Conservation (phyloP, 2,113 vertebrate species). For the Bucco capensis region DNA sequence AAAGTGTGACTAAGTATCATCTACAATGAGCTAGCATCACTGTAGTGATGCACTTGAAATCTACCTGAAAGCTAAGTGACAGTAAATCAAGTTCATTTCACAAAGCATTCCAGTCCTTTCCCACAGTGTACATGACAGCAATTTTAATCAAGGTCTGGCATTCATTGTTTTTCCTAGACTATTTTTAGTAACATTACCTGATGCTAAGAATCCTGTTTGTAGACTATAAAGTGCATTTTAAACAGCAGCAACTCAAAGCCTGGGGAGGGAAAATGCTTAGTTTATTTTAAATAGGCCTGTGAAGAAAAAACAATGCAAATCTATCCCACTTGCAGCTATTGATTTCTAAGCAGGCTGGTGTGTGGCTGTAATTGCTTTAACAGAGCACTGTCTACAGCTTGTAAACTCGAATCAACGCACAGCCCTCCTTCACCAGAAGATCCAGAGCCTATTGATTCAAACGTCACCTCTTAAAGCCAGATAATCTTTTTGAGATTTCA, state of each 20-base stretch:
- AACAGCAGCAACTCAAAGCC: slow-evolving; percentile 2
- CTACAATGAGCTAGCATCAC: not conserved
- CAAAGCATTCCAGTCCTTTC: not conserved
- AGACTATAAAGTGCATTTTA: slow-evolving; percentile 13
- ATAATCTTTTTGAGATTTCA: slow-evolving; percentile 48
- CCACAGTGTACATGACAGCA: not conserved
- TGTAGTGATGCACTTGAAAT: not conserved
- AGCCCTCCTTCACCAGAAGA: not conserved
- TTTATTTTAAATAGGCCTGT: not conserved
- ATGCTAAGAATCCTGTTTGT: not conserved
- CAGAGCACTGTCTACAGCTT: slow-evolving; percentile 30
- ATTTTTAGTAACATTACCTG: not conserved
- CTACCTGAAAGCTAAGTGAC: not conserved
- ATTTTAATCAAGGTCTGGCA: slow-evolving; percentile 16
- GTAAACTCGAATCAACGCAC: slow-evolving; percentile 6
- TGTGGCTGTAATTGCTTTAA: slow-evolving; percentile 39
- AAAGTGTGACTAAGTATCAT: slow-evolving; percentile 25
- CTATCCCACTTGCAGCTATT: slow-evolving; percentile 2
- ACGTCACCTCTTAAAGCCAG: not conserved
- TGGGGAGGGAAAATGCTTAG: not conserved
- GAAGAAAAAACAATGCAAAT: not conserved
- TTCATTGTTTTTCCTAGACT: not conserved
- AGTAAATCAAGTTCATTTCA: slow-evolving; percentile 29
- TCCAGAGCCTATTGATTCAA: slow-evolving; percentile 30
- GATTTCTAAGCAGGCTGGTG: slow-evolving; percentile 28